phyloP scores from a whole-genome alignment of 2,888 invertebrate genomes.

The Melanophora roralis region DNA sequence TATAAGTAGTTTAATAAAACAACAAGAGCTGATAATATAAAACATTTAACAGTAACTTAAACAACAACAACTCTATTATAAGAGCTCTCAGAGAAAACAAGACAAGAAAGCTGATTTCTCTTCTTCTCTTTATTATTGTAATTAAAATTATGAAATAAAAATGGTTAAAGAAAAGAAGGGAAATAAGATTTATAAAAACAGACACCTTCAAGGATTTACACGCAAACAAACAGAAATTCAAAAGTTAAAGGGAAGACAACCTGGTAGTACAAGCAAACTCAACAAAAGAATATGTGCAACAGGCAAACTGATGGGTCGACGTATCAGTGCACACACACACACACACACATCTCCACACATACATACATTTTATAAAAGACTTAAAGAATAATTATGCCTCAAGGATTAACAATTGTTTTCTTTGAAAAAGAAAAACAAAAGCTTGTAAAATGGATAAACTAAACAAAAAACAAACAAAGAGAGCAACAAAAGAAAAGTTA shows the following conservation, averaged over 20 bases:
- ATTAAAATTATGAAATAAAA: slow-evolving; percentile 9
- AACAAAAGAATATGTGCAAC: not conserved
- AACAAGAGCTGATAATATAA: not conserved
- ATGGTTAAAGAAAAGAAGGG: not conserved
- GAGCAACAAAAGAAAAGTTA: not conserved
- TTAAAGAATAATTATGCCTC: not conserved
- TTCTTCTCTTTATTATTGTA: not conserved
- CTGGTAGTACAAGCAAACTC: not conserved
- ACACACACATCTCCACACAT: too few species aligned
- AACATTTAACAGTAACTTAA: not conserved
- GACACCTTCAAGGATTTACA: not conserved
- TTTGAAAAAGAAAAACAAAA: not conserved
- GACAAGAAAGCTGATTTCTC: slow-evolving; percentile 24
- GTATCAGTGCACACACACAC: too few species aligned
- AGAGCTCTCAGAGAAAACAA: slow-evolving; percentile 24
- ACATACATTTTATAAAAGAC: not conserved
- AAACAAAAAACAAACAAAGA: not conserved
- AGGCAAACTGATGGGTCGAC: not conserved
- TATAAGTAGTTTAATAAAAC: slow-evolving; percentile 19
- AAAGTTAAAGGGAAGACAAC: not conserved
- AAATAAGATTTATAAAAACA: not conserved
- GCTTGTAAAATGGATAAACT: too few species aligned
- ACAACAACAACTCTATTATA: not conserved
- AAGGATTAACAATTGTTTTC: not conserved
- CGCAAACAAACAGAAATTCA: not conserved